Conservation (phyloP, 2,113 vertebrate genomes). For the Corydoras maculifer region DNA sequence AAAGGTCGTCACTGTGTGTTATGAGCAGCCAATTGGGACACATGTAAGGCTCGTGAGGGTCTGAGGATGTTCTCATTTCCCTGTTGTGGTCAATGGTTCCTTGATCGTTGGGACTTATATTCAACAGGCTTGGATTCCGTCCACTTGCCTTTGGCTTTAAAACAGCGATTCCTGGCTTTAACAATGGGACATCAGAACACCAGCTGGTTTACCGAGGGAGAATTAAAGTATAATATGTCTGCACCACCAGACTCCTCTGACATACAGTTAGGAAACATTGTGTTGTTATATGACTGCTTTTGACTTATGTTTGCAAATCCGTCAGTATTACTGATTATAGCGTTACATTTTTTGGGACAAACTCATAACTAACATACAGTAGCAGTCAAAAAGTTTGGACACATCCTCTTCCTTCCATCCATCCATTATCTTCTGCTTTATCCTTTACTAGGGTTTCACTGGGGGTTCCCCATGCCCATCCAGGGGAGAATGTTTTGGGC, state of each 20-base stretch:
- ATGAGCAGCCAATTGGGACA: slow-evolving; percentile 4
- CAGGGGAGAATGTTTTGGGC: too few relatives aligned
- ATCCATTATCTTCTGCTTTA: too few relatives aligned
- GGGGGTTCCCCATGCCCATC: too few relatives aligned
- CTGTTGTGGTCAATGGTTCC: slow-evolving; percentile 7
- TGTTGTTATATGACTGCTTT: not conserved
- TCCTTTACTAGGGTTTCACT: too few relatives aligned
- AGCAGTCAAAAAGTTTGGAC: too few relatives aligned
- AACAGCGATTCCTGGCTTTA: slow-evolving; percentile 25
- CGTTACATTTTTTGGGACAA: too few relatives aligned
- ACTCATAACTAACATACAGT: too few relatives aligned
- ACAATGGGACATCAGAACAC: slow-evolving; percentile 15
- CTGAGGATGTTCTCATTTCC: slow-evolving; percentile 24
- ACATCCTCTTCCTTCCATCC: too few relatives aligned
- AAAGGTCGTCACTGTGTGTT: not conserved
- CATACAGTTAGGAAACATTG: slow-evolving; percentile 12
- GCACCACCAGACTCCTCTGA: slow-evolving; percentile 8
- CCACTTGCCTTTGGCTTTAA: slow-evolving; percentile 23
- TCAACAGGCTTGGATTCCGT: slow-evolving; percentile 30
- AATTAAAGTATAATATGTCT: slow-evolving; percentile 14
- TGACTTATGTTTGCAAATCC: not conserved
- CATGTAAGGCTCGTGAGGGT: slow-evolving; percentile 12
- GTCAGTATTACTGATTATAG: too few relatives aligned
- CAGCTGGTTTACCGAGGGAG: slow-evolving; percentile 17
- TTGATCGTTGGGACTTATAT: slow-evolving; percentile 24